Conservation (phyloP, 2,113 vertebrate species). For the Syngnathus scovelli region DNA sequence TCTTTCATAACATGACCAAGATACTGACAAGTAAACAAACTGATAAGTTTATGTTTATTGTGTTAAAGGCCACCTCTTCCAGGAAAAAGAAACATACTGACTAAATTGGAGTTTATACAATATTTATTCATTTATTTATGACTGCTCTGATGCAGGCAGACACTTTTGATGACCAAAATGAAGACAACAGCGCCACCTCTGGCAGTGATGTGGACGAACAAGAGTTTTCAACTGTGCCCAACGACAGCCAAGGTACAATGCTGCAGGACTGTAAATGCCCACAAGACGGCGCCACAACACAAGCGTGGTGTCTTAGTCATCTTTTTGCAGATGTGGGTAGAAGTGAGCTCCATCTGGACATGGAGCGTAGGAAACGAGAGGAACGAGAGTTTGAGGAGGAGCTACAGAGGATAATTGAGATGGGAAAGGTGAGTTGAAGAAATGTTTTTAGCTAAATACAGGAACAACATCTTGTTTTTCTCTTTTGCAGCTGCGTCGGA, state of each 20-base stretch:
- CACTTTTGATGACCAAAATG: constrained; percentile 27
- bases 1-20: background rate
- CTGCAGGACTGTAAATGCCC: background rate
- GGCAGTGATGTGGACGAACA: background rate
- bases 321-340: constrained; percentile 1
- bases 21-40: background rate
- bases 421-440: constrained; percentile 60
- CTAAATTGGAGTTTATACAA: background rate
- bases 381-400: constrained; percentile 74
- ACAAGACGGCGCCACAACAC: background rate
- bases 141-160: constrained; percentile 33
- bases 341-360: constrained; percentile 53
- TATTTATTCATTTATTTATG: background rate
- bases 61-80: too few species aligned
- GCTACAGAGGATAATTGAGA: constrained; percentile 67
- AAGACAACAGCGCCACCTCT: constrained; percentile 7
- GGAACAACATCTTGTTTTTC: background rate
- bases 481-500: constrained; percentile 63
- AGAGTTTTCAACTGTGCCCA: background rate
- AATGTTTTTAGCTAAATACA: background rate
- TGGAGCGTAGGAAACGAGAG: constrained; percentile 54
- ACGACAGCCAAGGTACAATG: constrained; percentile 17
- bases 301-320: background rate
- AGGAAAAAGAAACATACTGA: background rate
- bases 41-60: too few species aligned